A percentile compares a stretch with the other conserved stretches of the same genome.
Evolutionary conservation across 64 coral and sea anemone species (phyloP).

Genomic region (Pocillopora damicornis): DNA sequence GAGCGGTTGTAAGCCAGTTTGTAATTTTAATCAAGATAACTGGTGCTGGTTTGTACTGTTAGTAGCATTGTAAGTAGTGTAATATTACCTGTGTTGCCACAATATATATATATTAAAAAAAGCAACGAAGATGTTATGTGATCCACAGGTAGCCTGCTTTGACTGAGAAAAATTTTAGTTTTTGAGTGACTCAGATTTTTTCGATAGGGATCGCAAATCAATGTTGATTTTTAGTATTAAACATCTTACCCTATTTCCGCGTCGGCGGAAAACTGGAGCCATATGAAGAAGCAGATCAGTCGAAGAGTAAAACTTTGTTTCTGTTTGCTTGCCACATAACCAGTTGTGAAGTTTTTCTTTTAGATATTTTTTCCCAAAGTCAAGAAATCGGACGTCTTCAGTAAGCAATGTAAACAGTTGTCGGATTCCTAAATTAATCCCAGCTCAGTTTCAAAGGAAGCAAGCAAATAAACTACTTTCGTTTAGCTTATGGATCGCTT

Average conservation of each 20-base stretch:
- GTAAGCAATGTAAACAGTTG: background rate
- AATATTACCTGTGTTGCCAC: no score
- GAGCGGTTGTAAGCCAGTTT: no score
- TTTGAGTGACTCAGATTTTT: background rate
- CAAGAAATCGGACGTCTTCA: background rate
- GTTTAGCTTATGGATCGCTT: no score
- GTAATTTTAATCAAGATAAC: no score
- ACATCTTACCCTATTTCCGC: background rate
- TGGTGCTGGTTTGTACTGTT: no score
- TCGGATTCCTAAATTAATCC: constrained; percentile 8
- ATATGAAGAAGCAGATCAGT: background rate
- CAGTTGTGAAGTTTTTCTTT: background rate
- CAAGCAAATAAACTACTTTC: background rate
- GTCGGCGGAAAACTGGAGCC: background rate
- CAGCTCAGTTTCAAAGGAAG: constrained; percentile 11
- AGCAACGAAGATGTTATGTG: no score
- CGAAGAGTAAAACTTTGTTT: no score
- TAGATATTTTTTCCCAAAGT: background rate
- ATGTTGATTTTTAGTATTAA: background rate
- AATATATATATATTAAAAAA: no score
- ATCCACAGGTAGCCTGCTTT: no score
- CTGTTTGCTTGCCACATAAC: background rate
- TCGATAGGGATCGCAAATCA: background rate
- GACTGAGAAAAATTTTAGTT: no score
- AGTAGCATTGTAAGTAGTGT: no score